Evolutionary conservation across 2,113 vertebrate species (phyloP), one percentile per base, ranked within the genome.

Genomic region (Cebidichthys violaceus): DNA sequence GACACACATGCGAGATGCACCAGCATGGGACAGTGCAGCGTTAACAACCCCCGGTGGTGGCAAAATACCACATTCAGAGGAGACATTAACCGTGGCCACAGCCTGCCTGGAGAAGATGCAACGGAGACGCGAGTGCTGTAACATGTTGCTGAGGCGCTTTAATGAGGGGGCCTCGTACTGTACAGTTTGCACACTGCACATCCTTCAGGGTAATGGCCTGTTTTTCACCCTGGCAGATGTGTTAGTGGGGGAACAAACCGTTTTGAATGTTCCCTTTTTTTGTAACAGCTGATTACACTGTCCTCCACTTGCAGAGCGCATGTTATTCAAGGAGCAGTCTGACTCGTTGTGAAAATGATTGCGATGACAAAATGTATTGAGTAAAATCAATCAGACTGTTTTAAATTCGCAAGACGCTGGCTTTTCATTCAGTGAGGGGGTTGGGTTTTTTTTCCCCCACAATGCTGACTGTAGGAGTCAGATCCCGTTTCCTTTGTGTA

Each of bases 191-290:
- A 68, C 81, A 57, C 47, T 64, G 74, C 70, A 64, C 78, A 70
- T 90, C 82, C 64, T 72, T 81, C 76, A 85, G 59, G 43, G 69
- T 85, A 88, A 88, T 86, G 84, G 70, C 66, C 75, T 62, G 79
- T 77, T 85, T 77, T 74, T 77, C 62, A 66, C 66, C 62, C 50
- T 61, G 73, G 50, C 67, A 71, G 76, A 70, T 37, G 14, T 3
- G 27, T 81, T 55, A 45, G 47, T n/a, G 62, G 39, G 62, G 22
- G 74, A 33, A 78, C 86, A 82, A 7, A 54, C 57, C 2, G 43
- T 62, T 74, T 76, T 69, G 20, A 70, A 81, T 62, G 75, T 62
- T 50, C 22, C 75, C 41, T 62, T 79, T 62, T 79, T 82, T 86
- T 59, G 52, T 74, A 80, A 77, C 82, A 70, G 18, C 60, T 20